Percentiles rank a stretch among this genome's conserved stretches.
Conservation (phyloP, 2,113 vertebrate species). For the Conger conger region DNA sequence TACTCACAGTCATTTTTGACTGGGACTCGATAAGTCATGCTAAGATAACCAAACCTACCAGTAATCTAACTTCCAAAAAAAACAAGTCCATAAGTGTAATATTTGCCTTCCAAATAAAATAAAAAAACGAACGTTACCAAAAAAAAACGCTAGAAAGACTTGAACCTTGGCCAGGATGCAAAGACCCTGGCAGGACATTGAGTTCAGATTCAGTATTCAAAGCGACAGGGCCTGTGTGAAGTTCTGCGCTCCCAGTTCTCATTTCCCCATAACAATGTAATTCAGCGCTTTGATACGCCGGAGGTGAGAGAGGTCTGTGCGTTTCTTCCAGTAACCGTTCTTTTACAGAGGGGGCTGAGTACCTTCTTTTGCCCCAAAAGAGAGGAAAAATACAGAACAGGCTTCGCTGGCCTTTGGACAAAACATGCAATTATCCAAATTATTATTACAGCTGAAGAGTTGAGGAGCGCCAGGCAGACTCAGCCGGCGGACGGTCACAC, state of each 20-base stretch:
- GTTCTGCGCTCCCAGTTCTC: not conserved
- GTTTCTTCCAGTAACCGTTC: not conserved
- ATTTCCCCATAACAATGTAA: not conserved
- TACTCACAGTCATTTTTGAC: not conserved
- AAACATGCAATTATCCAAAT: constrained; percentile 57
- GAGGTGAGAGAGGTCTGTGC: not conserved
- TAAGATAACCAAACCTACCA: not conserved
- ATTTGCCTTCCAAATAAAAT: not conserved
- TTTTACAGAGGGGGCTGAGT: not conserved
- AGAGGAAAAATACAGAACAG: not conserved
- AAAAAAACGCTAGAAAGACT: no score
- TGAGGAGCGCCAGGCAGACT: constrained; percentile 47
- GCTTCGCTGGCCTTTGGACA: constrained; percentile 33
- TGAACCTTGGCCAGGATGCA: not conserved
- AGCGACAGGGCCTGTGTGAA: not conserved
- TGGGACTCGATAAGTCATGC: not conserved
- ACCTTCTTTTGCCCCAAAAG: not conserved
- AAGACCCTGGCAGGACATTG: not conserved
- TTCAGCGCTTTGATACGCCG: not conserved
- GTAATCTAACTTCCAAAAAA: not conserved
- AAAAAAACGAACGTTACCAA: not conserved
- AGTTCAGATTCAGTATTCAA: not conserved
- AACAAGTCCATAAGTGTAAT: not conserved
- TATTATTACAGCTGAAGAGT: constrained; percentile 64
- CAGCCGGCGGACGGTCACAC: constrained; percentile 36